Evolutionary conservation across 2,113 vertebrate species (phyloP), one percentile per base, ranked within the genome.

Genomic region (Zosterops borbonicus): DNA sequence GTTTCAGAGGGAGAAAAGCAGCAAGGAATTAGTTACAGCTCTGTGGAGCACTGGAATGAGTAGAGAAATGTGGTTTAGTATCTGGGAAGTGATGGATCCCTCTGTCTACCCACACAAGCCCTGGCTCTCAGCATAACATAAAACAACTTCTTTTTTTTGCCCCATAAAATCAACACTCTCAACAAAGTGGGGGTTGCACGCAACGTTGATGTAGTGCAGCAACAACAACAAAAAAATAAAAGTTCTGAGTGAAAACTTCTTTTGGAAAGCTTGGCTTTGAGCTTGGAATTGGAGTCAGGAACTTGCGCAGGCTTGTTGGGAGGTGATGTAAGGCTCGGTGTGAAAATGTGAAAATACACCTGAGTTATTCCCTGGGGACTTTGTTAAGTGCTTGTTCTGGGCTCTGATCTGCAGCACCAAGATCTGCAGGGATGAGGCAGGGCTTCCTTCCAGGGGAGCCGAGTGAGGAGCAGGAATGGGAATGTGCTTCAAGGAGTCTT

Each of bases 341-440:
- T 39, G 76, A 94, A 92, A 92, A 87, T 7, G 77, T 39, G 76
- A 94, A 92, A 92, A 87, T 7, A 39, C 50, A 88, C 47, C 94
- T n/a, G 63, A 74, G 93, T 76, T 44, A 27, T 60, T 92, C 84
- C 91, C 87, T 6, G 1, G 50, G 56, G 46, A 80, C 63, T 67
- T 44, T 33, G 68, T 29, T 39, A 50, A 91, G 23, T 83, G 28
- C 81, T 95, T 55, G 55, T 88, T 60, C 59, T 93, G 37, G 0
- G 50, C 71, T 83, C 27, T 83, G 87, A 91, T 90, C 94, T 90
- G 5, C 2, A 93, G 71, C 71, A 27, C 17, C 60, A 49, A 82
- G 75, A 93, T 81, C 33, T 24, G 6, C 2, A 9, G 55, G 87
- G 94, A 86, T 90, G 44, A 76, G 67, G 77, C 83, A 80, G 53